phyloP scores from a whole-genome alignment of 2,113 vertebrate species.

The Pionites leucogaster region DNA sequence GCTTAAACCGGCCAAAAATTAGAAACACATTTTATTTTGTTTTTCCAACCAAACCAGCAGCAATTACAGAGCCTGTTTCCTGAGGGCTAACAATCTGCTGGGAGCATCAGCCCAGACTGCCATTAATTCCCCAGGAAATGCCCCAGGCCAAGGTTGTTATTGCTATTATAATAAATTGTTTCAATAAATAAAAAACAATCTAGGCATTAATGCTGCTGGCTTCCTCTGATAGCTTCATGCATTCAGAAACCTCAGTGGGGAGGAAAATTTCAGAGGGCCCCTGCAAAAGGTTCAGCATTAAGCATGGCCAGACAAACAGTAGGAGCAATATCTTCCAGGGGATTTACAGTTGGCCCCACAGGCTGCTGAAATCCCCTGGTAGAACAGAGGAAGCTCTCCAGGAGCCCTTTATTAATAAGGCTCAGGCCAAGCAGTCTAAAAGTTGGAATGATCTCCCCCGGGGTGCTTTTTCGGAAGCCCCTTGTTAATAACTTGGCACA shows the following conservation, averaged over 20 bases:
- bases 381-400: constrained; percentile 37
- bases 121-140: constrained; percentile 64
- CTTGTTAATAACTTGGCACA: constrained; percentile 30
- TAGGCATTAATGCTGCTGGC: constrained; percentile 5
- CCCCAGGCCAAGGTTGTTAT: constrained; percentile 48
- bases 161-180: constrained; percentile 60
- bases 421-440: constrained; percentile 23
- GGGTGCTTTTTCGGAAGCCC: neutral
- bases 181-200: constrained; percentile 63
- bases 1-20: constrained; percentile 17
- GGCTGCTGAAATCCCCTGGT: neutral
- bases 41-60: constrained; percentile 47
- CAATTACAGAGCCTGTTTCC: constrained; percentile 37
- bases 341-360: constrained; percentile 28
- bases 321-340: constrained; percentile 26
- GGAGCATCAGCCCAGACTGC: constrained; percentile 55
- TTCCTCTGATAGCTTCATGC: constrained; percentile 44
- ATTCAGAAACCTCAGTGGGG: constrained; percentile 23
- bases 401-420: constrained; percentile 37
- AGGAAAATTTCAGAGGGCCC: constrained; percentile 29
- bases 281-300: constrained; percentile 2
- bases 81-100: constrained; percentile 49
- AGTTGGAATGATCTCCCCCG: neutral
- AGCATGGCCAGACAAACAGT: constrained; percentile 28
- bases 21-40: constrained; percentile 61